Evolutionary conservation across 2,113 vertebrate species (phyloP), one percentile per base, ranked within the genome.

Genomic region (Tichodroma muraria): DNA sequence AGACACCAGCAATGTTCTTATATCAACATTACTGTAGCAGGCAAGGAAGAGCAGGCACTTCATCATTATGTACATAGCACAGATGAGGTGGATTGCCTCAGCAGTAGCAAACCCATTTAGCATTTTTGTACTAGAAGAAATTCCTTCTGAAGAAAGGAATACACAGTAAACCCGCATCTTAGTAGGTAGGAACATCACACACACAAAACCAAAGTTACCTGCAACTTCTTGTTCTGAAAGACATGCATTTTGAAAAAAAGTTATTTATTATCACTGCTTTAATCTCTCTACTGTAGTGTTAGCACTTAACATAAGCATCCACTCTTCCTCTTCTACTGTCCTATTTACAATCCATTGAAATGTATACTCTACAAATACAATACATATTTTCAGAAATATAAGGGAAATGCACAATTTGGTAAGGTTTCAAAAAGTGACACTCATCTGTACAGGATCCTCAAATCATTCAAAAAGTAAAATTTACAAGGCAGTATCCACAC

Each of bases 351-450:
- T 80, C 94, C 94, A 95, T 77, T 94, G 91, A 91, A 88, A 86
- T 95, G 95, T 95, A 97, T 97, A 94, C 93, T 97, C 97, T 97
- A 98, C 97, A 98, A 97, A 98, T 96, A 97, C 97, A 97, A 97
- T 97, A 97, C 96, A 97, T 94, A 95, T 94, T 96, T 95, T 94
- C 70, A 97, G 97, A 97, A 95, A 96, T 81, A 59, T 96, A 94
- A 65, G 88, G 95, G 79, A 97, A 97, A 94, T 69, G 66, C 91
- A 96, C 89, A 89, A 42, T 81, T 97, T 95, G 86, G 65, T 93
- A 76, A 94, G 76, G 90, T 93, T 96, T 97, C 87, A 88, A 93
- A 95, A 96, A 95, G 82, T 93, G 90, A 95, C 92, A 72, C 81
- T 93, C 91, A 89, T 97, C 88, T 97, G 97, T 98, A 97, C 93